These are phyloP conservation scores for Clinocottus analis DNA, from an alignment of 2,113 vertebrate species.

Conservation along the genomic window DNA sequence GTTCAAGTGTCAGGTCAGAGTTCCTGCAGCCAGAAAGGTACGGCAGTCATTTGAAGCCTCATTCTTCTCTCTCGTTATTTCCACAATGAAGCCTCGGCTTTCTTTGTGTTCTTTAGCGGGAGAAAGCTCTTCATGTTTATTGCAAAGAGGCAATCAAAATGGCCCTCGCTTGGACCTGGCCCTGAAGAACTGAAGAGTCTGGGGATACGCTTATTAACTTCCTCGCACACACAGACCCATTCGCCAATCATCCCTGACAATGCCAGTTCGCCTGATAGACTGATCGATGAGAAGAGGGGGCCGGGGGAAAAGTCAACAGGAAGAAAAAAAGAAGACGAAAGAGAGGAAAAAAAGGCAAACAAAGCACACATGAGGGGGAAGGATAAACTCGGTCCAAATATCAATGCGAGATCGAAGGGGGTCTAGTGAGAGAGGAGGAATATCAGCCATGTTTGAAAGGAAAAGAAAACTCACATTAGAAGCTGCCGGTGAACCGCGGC, in stretches of 20 bases:
- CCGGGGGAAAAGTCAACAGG: conserved; percentile 22
- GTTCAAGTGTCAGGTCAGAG: conserved; percentile 81
- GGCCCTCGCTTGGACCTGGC: conserved; percentile 38
- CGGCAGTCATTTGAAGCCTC: conserved; percentile 67
- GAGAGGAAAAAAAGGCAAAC: conserved; percentile 22
- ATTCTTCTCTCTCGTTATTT: conserved; percentile 51
- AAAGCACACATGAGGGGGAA: conserved; percentile 33
- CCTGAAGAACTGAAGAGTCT: conserved; percentile 51
- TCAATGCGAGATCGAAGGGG: conserved; percentile 2
- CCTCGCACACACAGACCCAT: conserved; percentile 43
- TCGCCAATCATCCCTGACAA: conserved; percentile 58
- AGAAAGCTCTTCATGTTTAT: conserved; percentile 70
- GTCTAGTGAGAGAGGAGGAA: conserved; percentile 7
- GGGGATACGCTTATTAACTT: conserved; percentile 58
- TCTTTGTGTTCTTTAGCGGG: conserved; percentile 67
- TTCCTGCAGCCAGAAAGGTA: conserved; percentile 67
- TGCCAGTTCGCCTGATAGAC: conserved; percentile 49
- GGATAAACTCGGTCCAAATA: conserved; percentile 27
- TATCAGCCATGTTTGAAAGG: not conserved
- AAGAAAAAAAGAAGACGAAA: conserved; percentile 12
- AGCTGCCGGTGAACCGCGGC: conserved; percentile 18
- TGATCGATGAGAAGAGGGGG: conserved; percentile 24
- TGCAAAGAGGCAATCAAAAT: conserved; percentile 67
- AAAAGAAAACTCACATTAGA: not conserved
- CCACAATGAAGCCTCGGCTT: conserved; percentile 10